Evolutionary conservation across 2,797 vertebrate species (phyloP).

Genomic region (Lacerta viridis): DNA sequence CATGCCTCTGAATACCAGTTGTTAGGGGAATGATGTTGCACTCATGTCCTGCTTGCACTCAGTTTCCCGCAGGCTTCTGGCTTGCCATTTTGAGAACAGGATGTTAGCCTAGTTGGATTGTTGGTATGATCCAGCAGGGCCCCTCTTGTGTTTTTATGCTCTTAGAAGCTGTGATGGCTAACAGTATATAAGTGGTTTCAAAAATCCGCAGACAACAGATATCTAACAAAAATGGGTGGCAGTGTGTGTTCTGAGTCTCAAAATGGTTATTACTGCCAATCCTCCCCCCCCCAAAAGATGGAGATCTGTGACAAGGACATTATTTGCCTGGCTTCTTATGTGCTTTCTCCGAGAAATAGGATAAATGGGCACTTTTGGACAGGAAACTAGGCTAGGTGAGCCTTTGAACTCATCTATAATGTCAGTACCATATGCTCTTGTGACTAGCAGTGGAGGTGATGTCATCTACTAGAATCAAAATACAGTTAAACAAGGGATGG

Average conservation of each 20-base stretch:
- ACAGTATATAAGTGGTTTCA: background rate
- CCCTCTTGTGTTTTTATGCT: no score
- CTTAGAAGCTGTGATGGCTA: background rate
- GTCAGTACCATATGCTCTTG: background rate
- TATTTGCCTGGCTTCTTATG: background rate
- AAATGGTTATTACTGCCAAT: no score
- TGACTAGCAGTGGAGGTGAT: slow-evolving; percentile 6
- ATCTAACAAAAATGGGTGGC: background rate
- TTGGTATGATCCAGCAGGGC: no score
- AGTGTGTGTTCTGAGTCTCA: background rate
- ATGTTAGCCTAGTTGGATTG: no score
- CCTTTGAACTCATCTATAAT: background rate
- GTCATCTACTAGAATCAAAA: background rate
- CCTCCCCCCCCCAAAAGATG: no score
- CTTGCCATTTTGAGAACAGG: no score
- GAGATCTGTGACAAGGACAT: background rate
- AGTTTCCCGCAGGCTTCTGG: no score
- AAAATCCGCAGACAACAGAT: background rate
- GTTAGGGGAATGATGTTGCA: no score
- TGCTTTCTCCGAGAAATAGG: background rate
- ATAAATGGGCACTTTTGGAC: background rate
- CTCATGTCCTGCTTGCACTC: no score
- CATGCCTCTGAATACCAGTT: no score
- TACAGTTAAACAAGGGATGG: background rate
- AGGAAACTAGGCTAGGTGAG: background rate